phyloP scores from a whole-genome alignment of 2,113 vertebrate genomes.

The Arizona elegans region DNA sequence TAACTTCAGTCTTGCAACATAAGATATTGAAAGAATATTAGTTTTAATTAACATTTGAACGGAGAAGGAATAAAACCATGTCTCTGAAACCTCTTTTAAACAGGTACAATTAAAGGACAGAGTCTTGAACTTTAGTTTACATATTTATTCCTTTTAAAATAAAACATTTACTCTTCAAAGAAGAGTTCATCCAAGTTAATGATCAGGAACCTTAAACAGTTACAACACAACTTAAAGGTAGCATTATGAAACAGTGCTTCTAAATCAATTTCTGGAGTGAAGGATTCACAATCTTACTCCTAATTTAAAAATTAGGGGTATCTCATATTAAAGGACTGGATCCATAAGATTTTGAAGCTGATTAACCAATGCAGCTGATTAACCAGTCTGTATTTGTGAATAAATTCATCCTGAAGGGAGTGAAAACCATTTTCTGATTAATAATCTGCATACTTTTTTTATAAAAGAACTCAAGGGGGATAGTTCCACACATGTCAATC shows the following conservation, averaged over 20 bases:
- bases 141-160: neutral
- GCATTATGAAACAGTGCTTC: neutral
- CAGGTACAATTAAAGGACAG: neutral
- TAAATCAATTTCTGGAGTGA: neutral
- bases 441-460: neutral
- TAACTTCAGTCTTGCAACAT: neutral
- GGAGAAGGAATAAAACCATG: neutral
- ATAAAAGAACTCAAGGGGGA: neutral
- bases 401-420: neutral
- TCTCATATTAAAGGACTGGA: neutral
- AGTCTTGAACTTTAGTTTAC: neutral
- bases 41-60: neutral
- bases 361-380: neutral
- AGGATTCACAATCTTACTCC: neutral
- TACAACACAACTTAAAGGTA: neutral
- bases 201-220: too few species aligned
- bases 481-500: too few species aligned
- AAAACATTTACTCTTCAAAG: neutral
- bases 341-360: neutral
- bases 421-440: neutral
- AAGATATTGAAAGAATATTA: neutral
- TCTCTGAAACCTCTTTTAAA: neutral
- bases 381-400: neutral
- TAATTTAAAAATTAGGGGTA: neutral
- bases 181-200: neutral